Base-by-base conservation (phyloP, 2,888 invertebrate genomes). In the Caradrina clavipalpis region DNA sequence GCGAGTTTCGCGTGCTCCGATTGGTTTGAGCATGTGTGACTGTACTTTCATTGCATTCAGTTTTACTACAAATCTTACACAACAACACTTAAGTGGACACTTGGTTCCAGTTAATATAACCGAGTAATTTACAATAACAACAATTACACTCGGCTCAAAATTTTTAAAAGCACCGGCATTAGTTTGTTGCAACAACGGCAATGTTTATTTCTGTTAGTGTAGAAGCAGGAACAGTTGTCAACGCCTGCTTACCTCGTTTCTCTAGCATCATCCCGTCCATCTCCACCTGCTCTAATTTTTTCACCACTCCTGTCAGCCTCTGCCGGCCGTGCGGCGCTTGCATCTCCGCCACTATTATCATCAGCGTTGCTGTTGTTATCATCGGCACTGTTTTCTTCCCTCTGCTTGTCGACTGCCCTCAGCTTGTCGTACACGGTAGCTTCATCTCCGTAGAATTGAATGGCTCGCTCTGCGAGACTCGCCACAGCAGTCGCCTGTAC, bases 401-500 rank as follows among this genome's bases (percentile, higher is more conserved):
- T 63, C 11, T 55, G 59, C 13, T 49, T 57, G 39, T 69, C 49
- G 21, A 66, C n/a, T 51, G 58, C 54, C 22, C 72, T 74, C 45
- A 94, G 71, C 42, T 73, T 71, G 15, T 90, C 61, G 53, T 81
- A 84, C 8, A 91, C 87, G 1, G 74, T 63, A 1, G 75, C 35
- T 69, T 89, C 88, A 60, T 88, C 83, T 0, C 92, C 92, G 61
- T 88, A 92, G 55, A 88, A 76, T n/a, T 85, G 50, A 0, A 95
- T 65, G 0, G 91, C 90, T 60, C 73, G 84, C 0, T 86, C 84
- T 0, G 90, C 88, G 0, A 94, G 70, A 0, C 64, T 59, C 0
- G 87, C 13, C 0, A 92, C 89, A 0, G 90, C 89, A 3, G 85
- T 78, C 0, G 87, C 91, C 87, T 88, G 92, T 42, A 94, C 76